These are phyloP conservation scores for Eulithis testata DNA, from an alignment of 2,888 invertebrate species.

Conservation along the genomic window DNA sequence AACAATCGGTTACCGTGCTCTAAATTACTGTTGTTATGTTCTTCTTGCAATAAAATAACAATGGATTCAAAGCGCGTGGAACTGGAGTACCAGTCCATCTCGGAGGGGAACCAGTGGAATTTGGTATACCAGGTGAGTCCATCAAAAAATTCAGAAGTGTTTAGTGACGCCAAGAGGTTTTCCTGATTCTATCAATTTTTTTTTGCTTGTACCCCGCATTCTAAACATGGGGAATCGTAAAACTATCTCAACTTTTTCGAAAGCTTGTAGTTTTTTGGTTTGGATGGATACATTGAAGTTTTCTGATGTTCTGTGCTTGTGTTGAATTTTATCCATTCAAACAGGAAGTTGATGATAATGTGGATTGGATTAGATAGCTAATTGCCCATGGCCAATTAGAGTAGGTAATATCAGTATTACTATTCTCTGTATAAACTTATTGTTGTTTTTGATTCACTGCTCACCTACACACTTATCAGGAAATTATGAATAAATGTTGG, in stretches of 20 bases:
- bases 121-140: constrained; percentile 88
- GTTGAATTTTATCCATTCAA: neutral
- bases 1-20: constrained; percentile 15
- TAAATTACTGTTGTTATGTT: constrained; percentile 22
- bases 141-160: constrained; percentile 8
- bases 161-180: constrained; percentile 20
- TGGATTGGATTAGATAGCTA: neutral
- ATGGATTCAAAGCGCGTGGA: constrained; percentile 78
- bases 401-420: no score
- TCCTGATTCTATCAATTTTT: neutral
- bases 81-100: constrained; percentile 89
- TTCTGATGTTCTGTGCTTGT: neutral
- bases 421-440: no score
- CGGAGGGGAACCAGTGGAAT: constrained; percentile 88
- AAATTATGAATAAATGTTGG: no score
- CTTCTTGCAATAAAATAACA: constrained; percentile 39
- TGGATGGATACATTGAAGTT: neutral
- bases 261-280: neutral
- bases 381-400: neutral
- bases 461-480: no score
- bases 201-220: neutral
- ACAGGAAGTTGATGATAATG: constrained; percentile 7
- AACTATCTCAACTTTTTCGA: constrained; percentile 2
- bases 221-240: neutral
- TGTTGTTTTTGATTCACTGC: no score